phyloP scores from a whole-genome alignment of 2,888 invertebrate species.

The Bellardia pandia region DNA sequence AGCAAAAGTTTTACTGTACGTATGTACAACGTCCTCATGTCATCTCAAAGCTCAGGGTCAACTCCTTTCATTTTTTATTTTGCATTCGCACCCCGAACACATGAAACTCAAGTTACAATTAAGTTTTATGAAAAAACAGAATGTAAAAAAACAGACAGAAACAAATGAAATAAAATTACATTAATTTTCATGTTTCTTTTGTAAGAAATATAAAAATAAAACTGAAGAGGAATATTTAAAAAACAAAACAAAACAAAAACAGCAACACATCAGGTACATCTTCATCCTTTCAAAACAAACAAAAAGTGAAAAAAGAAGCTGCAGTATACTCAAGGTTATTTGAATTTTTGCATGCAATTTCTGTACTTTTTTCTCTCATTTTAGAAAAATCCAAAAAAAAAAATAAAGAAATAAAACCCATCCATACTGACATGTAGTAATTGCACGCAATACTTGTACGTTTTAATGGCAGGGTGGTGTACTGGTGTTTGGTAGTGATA shows the following conservation, averaged over 20 bases:
- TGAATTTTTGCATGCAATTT: constrained; percentile 39
- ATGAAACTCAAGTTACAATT: constrained; percentile 57
- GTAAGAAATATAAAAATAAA: constrained; percentile 7
- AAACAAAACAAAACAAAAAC: neutral
- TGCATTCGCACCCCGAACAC: neutral
- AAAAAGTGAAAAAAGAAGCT: neutral
- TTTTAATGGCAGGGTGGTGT: constrained; percentile 28
- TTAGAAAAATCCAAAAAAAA: neutral
- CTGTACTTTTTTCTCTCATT: constrained; percentile 37
- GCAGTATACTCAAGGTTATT: constrained; percentile 68
- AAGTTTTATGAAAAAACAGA: constrained; percentile 56
- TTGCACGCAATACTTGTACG: constrained; percentile 62
- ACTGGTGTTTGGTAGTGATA: constrained; percentile 1
- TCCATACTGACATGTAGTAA: constrained; percentile 51
- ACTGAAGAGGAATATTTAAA: neutral
- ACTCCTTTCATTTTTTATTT: constrained; percentile 68
- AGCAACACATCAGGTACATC: constrained; percentile 44
- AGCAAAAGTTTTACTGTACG: constrained; percentile 21
- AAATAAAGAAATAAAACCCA: neutral
- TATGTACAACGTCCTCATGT: constrained; percentile 7
- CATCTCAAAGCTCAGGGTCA: constrained; percentile 62
- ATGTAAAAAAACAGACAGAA: neutral
- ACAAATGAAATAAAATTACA: constrained; percentile 24
- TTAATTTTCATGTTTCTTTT: constrained; percentile 51
- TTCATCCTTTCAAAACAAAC: constrained; percentile 63